A percentile compares a stretch with the other conserved stretches of the same genome.
phyloP scores from a whole-genome alignment of 2,113 vertebrate genomes.

The Gymnarchus niloticus region DNA sequence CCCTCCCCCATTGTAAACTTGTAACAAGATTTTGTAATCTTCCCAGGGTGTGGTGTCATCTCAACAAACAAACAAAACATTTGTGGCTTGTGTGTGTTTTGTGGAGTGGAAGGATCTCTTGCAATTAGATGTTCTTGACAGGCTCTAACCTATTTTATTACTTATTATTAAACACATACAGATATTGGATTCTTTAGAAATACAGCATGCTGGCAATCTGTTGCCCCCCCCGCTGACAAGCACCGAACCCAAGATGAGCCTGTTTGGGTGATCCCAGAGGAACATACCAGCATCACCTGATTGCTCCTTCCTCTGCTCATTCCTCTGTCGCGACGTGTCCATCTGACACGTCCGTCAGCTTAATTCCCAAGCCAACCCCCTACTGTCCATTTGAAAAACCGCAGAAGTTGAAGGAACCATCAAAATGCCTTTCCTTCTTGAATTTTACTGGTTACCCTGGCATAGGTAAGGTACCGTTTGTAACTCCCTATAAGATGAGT shows the following conservation, averaged over 20 bases:
- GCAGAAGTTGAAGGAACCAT: background rate
- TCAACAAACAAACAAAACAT: background rate
- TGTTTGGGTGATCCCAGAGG: background rate
- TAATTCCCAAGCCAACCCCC: background rate
- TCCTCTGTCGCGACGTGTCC: background rate
- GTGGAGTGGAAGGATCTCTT: background rate
- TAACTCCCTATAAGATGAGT: background rate
- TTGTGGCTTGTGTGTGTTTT: background rate
- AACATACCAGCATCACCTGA: background rate
- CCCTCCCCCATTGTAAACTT: background rate
- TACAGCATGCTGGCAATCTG: background rate
- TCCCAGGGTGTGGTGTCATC: background rate
- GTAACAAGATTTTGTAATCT: background rate
- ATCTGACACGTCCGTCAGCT: background rate
- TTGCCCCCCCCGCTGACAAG: background rate
- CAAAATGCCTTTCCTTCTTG: background rate
- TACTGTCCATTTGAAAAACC: background rate
- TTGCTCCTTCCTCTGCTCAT: background rate
- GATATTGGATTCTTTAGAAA: slow-evolving; percentile 3
- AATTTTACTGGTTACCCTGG: too few species aligned
- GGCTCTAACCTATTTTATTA: slow-evolving; percentile 2
- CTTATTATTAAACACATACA: background rate
- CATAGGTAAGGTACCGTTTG: too few species aligned
- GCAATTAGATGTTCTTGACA: slow-evolving; percentile 15
- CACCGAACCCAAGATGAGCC: background rate